Percentiles rank a stretch among this genome's conserved stretches.
These are phyloP conservation scores for crab-eating macaque (Macaca fascicularis) DNA, from an alignment of 2,113 vertebrate genomes.

Conservation along the genomic window DNA sequence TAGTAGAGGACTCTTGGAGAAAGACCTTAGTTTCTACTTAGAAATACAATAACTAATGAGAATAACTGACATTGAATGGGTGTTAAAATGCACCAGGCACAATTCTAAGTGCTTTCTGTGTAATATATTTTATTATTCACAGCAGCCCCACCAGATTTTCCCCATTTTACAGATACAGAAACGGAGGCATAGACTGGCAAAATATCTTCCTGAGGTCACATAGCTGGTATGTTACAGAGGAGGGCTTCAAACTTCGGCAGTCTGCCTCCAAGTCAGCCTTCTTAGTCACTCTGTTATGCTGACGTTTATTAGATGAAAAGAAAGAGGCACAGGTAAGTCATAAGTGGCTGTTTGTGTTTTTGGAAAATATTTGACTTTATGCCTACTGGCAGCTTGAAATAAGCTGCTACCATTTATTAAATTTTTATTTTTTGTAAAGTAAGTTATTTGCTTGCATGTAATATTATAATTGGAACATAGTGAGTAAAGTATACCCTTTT, in stretches of 20 bases:
- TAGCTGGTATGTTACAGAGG: neutral
- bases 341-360: neutral
- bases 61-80: neutral
- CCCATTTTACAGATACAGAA: neutral
- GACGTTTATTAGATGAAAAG: neutral
- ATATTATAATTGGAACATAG: neutral
- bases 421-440: constrained; percentile 22
- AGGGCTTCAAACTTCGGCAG: neutral
- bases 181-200: neutral
- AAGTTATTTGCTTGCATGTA: neutral
- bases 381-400: neutral
- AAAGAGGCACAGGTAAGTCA: neutral
- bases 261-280: neutral
- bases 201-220: neutral
- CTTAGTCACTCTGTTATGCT: neutral
- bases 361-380: constrained; percentile 11
- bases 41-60: neutral
- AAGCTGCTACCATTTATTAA: constrained; percentile 12
- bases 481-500: neutral
- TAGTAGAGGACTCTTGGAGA: constrained; percentile 2
- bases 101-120: constrained; percentile 7
- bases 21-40: neutral
- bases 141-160: neutral
- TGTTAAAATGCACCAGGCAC: neutral
- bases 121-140: constrained; percentile 20